Evolutionary conservation across 2,113 vertebrate species (phyloP), one percentile per base, ranked within the genome.

Genomic region (Echinops telfairi): DNA sequence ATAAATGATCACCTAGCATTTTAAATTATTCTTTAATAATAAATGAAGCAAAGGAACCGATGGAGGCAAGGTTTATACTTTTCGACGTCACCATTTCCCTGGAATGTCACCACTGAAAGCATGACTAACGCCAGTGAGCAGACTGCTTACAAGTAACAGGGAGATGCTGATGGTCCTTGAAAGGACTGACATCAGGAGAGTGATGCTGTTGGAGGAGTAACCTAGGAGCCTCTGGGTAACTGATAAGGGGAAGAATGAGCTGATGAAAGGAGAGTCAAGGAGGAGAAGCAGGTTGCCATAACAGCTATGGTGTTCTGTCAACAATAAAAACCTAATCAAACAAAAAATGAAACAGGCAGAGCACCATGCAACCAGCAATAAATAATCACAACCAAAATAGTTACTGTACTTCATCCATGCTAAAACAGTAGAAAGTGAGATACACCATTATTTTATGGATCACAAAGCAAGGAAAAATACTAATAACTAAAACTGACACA

Each of bases 331-430:
- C 20, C 20, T 68, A 38, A 81, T 20, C 60, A 91, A 94, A 92
- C 40, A 43, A 93, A 86, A 64, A 27, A 86, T 6, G 79, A 33
- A 93, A 79, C 90, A 38, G 60, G 53, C 11, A 40, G 20, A 93
- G 81, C 76, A 89, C 4, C 83, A 91, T 68, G 89, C n/a, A 81
- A 73, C 86, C 40, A 91, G 27, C 33, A 86, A 62, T 79, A 81
- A 86, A 43, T 75, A 77, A 87, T 76, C 15, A 57, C 8, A 83
- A 91, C 38, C 9, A 87, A 95, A 92, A 95, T 43, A 95, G n/a
- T 77, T 22, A 87, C 27, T 73, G 3, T 20, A 92, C 66, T 16
- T 91, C 66, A 86, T 83, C 47, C 71, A 58, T 57, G 6, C 83
- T 77, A 84, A 84, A 91, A 89, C 15, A 85, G 85, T 0, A 16